phyloP scores from a whole-genome alignment of 2,113 vertebrate genomes.

The Cavia aperea region DNA sequence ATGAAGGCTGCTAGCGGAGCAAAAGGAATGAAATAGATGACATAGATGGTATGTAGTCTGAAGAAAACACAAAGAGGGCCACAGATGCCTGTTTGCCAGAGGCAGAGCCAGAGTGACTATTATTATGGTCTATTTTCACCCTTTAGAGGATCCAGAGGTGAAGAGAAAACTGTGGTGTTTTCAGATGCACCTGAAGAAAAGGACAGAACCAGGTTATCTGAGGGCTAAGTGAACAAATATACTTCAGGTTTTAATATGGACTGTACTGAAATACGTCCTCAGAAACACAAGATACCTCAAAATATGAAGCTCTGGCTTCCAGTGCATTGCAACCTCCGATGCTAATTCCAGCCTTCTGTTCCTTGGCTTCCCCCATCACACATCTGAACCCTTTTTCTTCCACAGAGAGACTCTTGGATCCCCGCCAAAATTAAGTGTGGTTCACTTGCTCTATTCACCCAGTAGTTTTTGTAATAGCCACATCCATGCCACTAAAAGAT shows the following conservation, averaged over 20 bases:
- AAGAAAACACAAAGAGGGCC: background rate
- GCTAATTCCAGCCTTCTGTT: background rate
- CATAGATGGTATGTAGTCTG: background rate
- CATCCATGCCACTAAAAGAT: background rate
- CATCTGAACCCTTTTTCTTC: background rate
- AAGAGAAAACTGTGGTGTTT: background rate
- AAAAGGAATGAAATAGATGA: background rate
- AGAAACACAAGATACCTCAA: background rate
- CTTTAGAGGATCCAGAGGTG: background rate
- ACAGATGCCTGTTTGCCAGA: background rate
- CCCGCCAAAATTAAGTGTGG: background rate
- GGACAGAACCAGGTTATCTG: background rate
- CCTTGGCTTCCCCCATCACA: background rate
- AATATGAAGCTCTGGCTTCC: background rate
- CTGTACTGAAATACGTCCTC: background rate
- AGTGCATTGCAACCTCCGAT: background rate
- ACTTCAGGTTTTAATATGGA: background rate
- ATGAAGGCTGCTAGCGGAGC: background rate
- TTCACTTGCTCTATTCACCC: background rate
- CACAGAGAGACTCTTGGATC: background rate
- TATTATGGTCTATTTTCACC: background rate
- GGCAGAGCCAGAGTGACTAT: background rate
- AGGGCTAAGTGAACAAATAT: background rate
- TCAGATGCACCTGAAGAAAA: background rate
- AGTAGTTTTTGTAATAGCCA: background rate